Base-by-base conservation (phyloP, 2,797 vertebrate genomes). In the Protonibea diacanthus region DNA sequence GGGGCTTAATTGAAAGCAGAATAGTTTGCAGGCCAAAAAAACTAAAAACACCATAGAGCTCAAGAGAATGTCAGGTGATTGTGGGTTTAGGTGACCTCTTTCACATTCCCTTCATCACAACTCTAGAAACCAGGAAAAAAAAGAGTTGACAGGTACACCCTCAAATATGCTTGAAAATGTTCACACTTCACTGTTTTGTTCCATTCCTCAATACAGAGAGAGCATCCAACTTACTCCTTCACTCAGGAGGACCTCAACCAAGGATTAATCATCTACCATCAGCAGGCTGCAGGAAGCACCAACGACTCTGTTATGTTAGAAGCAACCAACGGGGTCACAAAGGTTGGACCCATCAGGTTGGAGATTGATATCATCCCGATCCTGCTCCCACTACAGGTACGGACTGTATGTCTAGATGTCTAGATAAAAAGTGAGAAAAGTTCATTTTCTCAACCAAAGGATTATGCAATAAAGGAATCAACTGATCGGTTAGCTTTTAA, bases 231-330 rank as follows among this genome's bases (percentile, higher is more conserved):
- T 65, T 85, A 87, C 73, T 94, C 81, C 7, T 99, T 99, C 91
- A 96, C 95, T 1, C 96, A 97, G 72, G 91, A 95, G 66, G 96
- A 97, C 84, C 38, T 97, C 29, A 91, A 97, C 7, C 89, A 94
- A 52, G 96, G 95, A 14, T 80, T 86, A 49, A 78, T 98, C 73
- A 82, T 95, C 52, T 98, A 98, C 80, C 86, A 95, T 48, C 96
- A 97, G 74, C 93, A 92, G 44, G 74, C 83, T 44, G 70, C 91
- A 45, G 92, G 92, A 81, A 89, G 90, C 44, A 73, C 83, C 8
- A 92, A 86, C 14, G 97, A 98, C 84, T 81, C 2, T 42, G 92
- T 97, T 84, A 84, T 93, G 33, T 76, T 97, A 80, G 95, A 97
- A 45, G 95, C 96, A 58, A 96, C 93, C 53, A 96, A 95, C 0